Evolutionary conservation across 2,113 vertebrate species (phyloP).

Genomic region (Glaucomys volans): DNA sequence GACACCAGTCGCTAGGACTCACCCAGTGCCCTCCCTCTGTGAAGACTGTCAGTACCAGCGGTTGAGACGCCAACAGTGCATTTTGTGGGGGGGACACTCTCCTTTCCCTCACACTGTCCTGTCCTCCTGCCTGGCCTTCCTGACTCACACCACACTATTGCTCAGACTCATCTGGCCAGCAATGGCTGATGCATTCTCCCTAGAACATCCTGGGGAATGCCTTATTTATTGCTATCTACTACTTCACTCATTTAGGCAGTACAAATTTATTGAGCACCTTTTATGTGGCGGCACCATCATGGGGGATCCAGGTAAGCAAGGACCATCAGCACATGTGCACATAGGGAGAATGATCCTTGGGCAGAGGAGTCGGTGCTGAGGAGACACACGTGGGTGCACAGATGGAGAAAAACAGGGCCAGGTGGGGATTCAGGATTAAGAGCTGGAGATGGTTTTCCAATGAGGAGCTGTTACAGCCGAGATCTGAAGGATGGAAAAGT

Average conservation of each 20-base stretch:
- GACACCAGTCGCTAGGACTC: not conserved
- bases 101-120: not conserved
- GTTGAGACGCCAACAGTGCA: not conserved
- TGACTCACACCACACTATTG: rapidly evolving
- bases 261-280: not conserved
- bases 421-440: not conserved
- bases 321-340: not conserved
- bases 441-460: not conserved
- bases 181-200: not conserved
- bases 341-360: not conserved
- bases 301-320: not conserved
- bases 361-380: rapidly evolving
- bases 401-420: not conserved
- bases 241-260: not conserved
- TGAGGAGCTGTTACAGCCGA: not conserved
- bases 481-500: not conserved
- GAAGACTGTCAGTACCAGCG: not conserved
- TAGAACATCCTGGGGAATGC: not conserved
- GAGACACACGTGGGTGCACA: not conserved
- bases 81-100: rapidly evolving
- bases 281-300: not conserved
- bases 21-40: not conserved
- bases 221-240: not conserved
- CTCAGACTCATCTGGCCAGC: not conserved
- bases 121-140: not conserved